These are phyloP conservation scores for Augiades crinisus DNA, from an alignment of 2,888 invertebrate species.

Conservation along the genomic window DNA sequence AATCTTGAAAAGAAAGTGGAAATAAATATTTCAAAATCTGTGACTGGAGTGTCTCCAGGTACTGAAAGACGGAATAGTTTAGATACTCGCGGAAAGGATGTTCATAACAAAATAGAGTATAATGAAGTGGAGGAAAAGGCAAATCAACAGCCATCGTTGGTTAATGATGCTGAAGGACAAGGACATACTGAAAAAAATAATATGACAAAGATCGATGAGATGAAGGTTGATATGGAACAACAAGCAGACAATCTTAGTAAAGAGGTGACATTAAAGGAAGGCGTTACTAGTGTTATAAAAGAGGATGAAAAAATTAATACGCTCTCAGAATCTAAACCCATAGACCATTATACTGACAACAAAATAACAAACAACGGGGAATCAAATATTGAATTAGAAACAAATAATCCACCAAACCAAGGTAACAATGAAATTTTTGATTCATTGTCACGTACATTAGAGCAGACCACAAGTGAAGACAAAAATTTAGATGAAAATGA, in stretches of 20 bases:
- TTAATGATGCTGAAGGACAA: neutral
- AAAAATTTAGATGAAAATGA: conserved; percentile 86
- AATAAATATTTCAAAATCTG: conserved; percentile 62
- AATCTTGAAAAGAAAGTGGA: conserved; percentile 68
- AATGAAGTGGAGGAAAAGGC: neutral
- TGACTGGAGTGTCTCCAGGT: conserved; percentile 48
- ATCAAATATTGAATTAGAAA: neutral
- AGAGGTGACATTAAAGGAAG: conserved; percentile 25
- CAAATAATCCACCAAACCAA: neutral
- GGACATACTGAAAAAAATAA: neutral
- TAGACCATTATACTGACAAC: conserved; percentile 5
- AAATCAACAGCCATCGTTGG: neutral
- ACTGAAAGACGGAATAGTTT: conserved; percentile 40
- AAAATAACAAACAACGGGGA: neutral
- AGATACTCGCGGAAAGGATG: conserved; percentile 33
- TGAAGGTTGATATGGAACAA: neutral
- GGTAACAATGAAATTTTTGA: conserved; percentile 13
- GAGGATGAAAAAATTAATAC: conserved; percentile 27
- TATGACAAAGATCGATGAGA: neutral
- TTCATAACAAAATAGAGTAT: neutral
- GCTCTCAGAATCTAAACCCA: conserved; percentile 17
- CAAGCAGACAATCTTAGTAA: neutral
- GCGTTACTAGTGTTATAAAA: conserved; percentile 20
- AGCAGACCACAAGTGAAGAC: conserved; percentile 41
- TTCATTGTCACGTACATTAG: conserved; percentile 1